phyloP scores from a whole-genome alignment of 2,797 vertebrate genomes.

The Coendou prehensilis region DNA sequence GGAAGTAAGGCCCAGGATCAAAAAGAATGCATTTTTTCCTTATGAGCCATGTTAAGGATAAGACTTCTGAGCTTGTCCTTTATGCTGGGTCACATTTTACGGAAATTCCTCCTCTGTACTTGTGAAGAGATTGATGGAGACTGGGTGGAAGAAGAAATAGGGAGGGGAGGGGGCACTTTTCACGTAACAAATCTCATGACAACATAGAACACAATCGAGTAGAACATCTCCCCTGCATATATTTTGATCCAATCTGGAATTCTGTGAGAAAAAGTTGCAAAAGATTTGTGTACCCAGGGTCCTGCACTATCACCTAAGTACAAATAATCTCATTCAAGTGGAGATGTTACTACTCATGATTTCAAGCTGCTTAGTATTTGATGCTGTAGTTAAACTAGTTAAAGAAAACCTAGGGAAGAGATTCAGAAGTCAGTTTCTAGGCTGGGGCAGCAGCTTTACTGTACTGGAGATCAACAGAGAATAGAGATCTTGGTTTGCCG shows the following conservation, averaged over 20 bases:
- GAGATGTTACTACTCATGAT: neutral
- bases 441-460: neutral
- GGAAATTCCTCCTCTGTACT: neutral
- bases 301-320: slow-evolving; percentile 1
- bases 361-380: slow-evolving; percentile 8
- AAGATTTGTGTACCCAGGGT: neutral
- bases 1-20: neutral
- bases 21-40: neutral
- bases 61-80: neutral
- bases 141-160: neutral
- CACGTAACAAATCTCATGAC: neutral
- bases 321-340: slow-evolving; percentile 10
- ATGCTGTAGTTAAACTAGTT: slow-evolving; percentile 6
- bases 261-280: neutral
- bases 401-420: neutral
- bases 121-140: neutral
- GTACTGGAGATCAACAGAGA: neutral
- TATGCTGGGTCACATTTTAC: neutral
- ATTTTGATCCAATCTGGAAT: slow-evolving; percentile 39
- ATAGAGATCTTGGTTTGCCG: neutral
- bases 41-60: neutral
- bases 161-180: too few species aligned
- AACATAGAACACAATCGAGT: neutral
- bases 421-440: neutral
- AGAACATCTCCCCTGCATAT: neutral